Evolutionary conservation across 2,113 vertebrate genomes (phyloP), one percentile per base, ranked within the genome.

Genomic region (Lathamus discolor): DNA sequence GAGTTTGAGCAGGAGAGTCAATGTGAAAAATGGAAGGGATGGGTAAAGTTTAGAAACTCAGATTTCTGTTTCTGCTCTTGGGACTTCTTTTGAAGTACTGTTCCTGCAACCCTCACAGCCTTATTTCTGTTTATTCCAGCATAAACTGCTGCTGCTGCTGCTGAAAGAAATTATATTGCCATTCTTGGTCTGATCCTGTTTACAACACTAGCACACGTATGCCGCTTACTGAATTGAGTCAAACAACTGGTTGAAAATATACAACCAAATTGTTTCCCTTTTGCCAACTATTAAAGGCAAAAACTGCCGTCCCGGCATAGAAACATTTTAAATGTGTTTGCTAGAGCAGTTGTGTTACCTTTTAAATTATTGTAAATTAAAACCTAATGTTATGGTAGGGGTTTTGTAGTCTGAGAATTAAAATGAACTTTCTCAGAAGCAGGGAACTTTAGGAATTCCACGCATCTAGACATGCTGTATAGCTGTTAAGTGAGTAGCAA

Each of bases 151-250:
- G 39, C 39, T 44, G 49, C 27, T 90, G 28, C 35, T 54, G 43
- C 12, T 75, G 20, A 46, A 78, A 59, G 9, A 52, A 88, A 43
- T 44, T 27, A 3, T 31, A 4, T 46, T 81, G 18, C 7, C 2
- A 12, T 91, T 90, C 31, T 59, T 82, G 17, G 20, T 33, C 28
- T 59, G 7, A 13, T 59, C 31, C 11, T 73, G 8, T 44, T 81
- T 28, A 62, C 18, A 74, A 4, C 18, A 13, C 5, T 52, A 67
- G 48, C 6, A 16, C 1, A 1, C 6, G 10, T 3, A 6, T 66
- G 28, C 41, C 83, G 14, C 16, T 33, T 51, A 44, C 27, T 55
- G 62, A 83, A 64, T 17, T n/a, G 31, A 67, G 25, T 49, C 11
- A 68, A 62, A 37, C 29, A 80, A 28, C 66, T 68, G 7, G 6